Base-by-base conservation (phyloP, 92 coral and sea anemone genomes). In the Parazoanthus swiftii region DNA sequence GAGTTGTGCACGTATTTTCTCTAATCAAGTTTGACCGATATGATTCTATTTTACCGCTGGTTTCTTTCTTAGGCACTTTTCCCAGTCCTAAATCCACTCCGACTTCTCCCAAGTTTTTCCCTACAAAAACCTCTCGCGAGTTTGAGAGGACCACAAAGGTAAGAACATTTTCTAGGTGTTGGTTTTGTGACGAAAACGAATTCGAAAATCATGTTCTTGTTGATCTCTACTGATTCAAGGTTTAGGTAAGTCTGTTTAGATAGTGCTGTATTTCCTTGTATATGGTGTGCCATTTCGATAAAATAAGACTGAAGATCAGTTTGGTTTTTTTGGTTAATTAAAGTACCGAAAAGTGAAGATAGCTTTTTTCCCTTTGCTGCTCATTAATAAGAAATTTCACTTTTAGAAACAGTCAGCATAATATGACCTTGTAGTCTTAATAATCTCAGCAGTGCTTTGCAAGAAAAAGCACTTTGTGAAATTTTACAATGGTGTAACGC, bases 31-130 rank as follows among this genome's bases (percentile, higher is more conserved):
- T 74, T 42, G 21, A n/a, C 26, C 3, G 50, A 37, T 37, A 42
- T 37, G 26, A 18, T 76, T 39, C 80, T 3, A 36, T 42, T 29
- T 76, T 21, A 76, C n/a, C 16, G 50, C 54, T 76, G 70, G 23
- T 76, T n/a, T 39, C 46, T 20, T 18, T 5, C 0, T 37, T 54
- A 76, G 80, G 51, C 80, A 76, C 35, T 76, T 76, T 54, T 76
- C 25, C 46, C 50, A 35, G 21, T 36, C 80, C 80, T 76, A 76
- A 76, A 76, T 76, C 80, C 51, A 76, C 80, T 76, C 14, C 80
- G 80, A 76, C 48, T 39, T 37, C 80, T 76, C 80, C 80, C 80
- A 76, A 6, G 80, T 20, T 76, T 76, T 76, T 76, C 80, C 20
- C 54, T 76, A 39, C 51, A 51, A 42, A 76, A 76, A 54, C 80